These are phyloP conservation scores for Mormoops blainvillei DNA, from an alignment of 2,113 vertebrate species.

Conservation along the genomic window DNA sequence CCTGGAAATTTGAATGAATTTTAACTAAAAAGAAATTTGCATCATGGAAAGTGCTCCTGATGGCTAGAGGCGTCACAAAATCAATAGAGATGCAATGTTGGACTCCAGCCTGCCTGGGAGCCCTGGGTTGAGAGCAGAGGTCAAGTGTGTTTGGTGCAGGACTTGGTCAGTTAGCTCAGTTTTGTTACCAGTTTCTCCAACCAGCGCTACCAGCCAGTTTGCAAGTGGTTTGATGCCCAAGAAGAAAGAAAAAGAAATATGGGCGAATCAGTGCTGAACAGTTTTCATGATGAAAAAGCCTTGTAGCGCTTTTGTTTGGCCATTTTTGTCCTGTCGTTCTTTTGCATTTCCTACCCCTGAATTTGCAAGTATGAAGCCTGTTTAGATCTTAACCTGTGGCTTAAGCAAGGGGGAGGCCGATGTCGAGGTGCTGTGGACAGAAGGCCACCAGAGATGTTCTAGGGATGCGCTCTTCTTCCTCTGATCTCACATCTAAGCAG, in stretches of 20 bases:
- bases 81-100: not conserved
- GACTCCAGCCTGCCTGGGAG: not conserved
- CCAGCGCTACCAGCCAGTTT: not conserved
- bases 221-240: not conserved
- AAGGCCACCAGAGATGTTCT: not conserved
- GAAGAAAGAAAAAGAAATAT: not conserved
- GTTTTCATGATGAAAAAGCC: not conserved
- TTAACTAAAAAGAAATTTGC: conserved; percentile 20
- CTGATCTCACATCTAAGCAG: not conserved
- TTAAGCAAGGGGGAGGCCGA: not conserved
- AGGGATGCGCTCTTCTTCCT: fast-evolving
- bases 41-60: not conserved
- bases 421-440: not conserved
- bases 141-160: fast-evolving
- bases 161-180: not conserved
- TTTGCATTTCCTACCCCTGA: not conserved
- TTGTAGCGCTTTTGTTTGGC: not conserved
- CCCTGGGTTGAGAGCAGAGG: no score
- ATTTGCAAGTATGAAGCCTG: not conserved
- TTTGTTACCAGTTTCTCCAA: not conserved
- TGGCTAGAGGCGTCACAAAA: not conserved
- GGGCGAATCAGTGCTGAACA: not conserved
- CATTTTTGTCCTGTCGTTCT: not conserved
- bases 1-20: conserved; percentile 2
- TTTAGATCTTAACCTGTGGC: not conserved